Base-by-base conservation (phyloP, 2,888 invertebrate species). In the Drosophila sordidula region DNA sequence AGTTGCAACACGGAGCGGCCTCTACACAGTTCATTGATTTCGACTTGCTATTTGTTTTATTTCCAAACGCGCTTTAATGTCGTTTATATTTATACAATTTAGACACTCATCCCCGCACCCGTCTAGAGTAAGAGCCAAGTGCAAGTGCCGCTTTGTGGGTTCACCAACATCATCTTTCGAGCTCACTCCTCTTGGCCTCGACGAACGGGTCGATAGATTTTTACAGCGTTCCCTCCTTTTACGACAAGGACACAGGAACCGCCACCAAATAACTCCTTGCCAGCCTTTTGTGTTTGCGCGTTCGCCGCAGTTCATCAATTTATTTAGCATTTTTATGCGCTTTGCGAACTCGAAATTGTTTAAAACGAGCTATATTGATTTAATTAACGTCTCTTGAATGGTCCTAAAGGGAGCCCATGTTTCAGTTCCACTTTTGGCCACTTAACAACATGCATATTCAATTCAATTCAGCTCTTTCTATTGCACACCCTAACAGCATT, bases 21-120 rank as follows among this genome's bases (percentile, higher is more conserved):
- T 64, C 69, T 51, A 47, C 70, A 74, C 84, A 87, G 87, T 86
- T 87, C 87, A 87, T 80, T 86, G 87, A 78, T 66, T 78, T 82
- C 70, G 76, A 85, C 75, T 78, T 81, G 78, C 70, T 83, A 71
- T 83, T 84, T 87, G 84, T 84, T 87, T 87, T 81, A 84, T 84
- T 84, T 84, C 79, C 71, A 84, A 84, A 78, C 81, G 80, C 75
- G 82, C 80, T 84, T 84, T 84, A 84, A 86, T 83, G 83, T 83
- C 87, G 75, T 82, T 86, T 86, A 85, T 83, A 83, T 86, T 86
- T 83, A 86, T 75, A 86, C 83, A 86, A 84, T 83, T 83, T 76
- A 55, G 70, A 57, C 29, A 52, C 58, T 4, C 54, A 0, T 6
- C 22, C 18, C 38, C 51, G 34, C 34, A 11, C 11, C 32, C 34